phyloP scores from a whole-genome alignment of 2,797 vertebrate genomes.

The Leucoraja ocellata region DNA sequence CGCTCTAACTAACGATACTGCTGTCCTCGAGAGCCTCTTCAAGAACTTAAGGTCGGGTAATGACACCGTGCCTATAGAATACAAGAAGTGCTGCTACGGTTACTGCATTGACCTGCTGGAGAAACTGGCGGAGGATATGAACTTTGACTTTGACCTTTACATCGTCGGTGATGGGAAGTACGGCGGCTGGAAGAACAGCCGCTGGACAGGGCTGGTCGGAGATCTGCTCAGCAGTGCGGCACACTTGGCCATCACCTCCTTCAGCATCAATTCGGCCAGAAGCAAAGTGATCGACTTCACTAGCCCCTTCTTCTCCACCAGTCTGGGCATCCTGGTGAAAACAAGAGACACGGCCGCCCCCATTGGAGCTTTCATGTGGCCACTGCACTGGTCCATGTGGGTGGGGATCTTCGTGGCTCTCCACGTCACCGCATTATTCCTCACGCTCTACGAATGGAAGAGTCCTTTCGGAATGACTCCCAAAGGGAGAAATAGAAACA shows the following conservation, averaged over 20 bases:
- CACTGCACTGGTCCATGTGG: slow-evolving; percentile 98
- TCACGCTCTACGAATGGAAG: slow-evolving; percentile 94
- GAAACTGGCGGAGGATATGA: slow-evolving; percentile 91
- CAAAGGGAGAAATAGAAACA: slow-evolving; percentile 80
- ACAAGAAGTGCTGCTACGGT: slow-evolving; percentile 93
- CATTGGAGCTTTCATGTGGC: slow-evolving; percentile 98
- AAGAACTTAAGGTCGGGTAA: slow-evolving; percentile 73
- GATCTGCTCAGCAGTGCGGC: slow-evolving; percentile 87
- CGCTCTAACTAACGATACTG: slow-evolving; percentile 81
- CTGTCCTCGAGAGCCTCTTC: slow-evolving; percentile 70
- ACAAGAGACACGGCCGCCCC: slow-evolving; percentile 89
- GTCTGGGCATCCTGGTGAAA: slow-evolving; percentile 89
- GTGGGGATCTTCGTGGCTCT: slow-evolving; percentile 93
- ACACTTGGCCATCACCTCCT: slow-evolving; percentile 88
- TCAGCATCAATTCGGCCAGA: slow-evolving; percentile 92
- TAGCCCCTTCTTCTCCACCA: slow-evolving; percentile 95
- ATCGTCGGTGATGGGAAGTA: slow-evolving; percentile 96
- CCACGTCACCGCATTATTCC: slow-evolving; percentile 88
- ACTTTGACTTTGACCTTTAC: slow-evolving; percentile 90
- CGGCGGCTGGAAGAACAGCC: slow-evolving; percentile 81
- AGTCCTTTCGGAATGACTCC: slow-evolving; percentile 97
- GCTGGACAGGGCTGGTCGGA: slow-evolving; percentile 91
- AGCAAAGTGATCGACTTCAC: slow-evolving; percentile 97
- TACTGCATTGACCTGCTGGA: slow-evolving; percentile 93
- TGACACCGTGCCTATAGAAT: slow-evolving; percentile 68